Percentiles rank a stretch among this genome's conserved stretches.
Conservation (phyloP, 2,113 vertebrate species). For the Hydrolagus affinis region DNA sequence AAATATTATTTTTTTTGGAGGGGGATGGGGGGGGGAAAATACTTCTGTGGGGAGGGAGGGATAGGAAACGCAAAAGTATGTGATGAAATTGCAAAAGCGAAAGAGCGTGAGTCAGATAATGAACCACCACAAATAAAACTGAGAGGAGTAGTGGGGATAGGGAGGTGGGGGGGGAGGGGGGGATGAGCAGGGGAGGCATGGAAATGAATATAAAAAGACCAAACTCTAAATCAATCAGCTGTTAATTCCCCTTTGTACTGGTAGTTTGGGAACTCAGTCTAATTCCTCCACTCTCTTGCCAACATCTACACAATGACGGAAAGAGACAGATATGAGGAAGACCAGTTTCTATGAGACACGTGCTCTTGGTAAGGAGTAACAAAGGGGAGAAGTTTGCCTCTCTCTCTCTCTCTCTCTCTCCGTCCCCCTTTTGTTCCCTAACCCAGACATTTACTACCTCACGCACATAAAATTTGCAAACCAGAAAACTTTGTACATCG, state of each 20-base stretch:
- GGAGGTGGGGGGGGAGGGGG: conserved; percentile 15
- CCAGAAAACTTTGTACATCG: background rate
- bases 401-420: background rate
- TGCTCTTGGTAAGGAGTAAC: background rate
- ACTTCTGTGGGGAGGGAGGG: no score
- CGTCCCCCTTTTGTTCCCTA: no score
- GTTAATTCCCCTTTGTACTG: conserved; percentile 45
- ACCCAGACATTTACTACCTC: background rate
- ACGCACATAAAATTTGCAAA: no score
- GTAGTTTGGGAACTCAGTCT: conserved; percentile 52
- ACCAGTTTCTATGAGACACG: conserved; percentile 33
- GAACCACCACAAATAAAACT: conserved; percentile 33
- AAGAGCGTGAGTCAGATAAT: conserved; percentile 23
- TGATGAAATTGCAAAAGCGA: conserved; percentile 32
- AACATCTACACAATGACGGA: conserved; percentile 44
- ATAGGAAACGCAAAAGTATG: no score
- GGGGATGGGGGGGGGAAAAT: no score
- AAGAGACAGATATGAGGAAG: conserved; percentile 41
- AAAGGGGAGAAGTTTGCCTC: conserved; percentile 31
- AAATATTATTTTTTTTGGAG: no score
- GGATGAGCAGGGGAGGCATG: no score
- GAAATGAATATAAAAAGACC: conserved; percentile 35
- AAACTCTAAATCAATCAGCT: conserved; percentile 41
- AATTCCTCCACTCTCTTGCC: conserved; percentile 42
- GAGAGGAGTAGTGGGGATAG: conserved; percentile 7